Evolutionary conservation across 2,113 vertebrate species (phyloP).

Genomic region (Propithecus coquereli): DNA sequence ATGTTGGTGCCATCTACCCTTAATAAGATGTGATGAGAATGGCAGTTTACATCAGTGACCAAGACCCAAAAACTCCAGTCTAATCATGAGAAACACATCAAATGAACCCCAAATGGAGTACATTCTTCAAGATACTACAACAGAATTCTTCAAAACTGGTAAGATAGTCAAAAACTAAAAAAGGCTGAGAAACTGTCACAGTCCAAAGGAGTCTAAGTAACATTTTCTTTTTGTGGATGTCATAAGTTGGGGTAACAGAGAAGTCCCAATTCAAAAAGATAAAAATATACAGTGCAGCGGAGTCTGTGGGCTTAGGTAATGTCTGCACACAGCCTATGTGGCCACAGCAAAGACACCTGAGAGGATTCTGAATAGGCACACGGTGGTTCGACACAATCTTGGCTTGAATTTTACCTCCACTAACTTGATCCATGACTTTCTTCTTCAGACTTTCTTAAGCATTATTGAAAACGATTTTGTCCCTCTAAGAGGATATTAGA

Average conservation of each 20-base stretch:
- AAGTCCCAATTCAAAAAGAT: background rate
- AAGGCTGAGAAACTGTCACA: background rate
- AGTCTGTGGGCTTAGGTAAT: background rate
- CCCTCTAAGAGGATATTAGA: background rate
- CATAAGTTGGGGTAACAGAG: background rate
- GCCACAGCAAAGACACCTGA: background rate
- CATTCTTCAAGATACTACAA: background rate
- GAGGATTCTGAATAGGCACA: background rate
- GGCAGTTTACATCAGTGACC: background rate
- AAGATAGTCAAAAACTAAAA: background rate
- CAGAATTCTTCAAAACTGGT: background rate
- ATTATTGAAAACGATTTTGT: background rate
- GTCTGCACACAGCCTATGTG: background rate
- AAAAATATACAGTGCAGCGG: background rate
- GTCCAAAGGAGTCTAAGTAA: background rate
- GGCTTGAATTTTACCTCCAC: background rate
- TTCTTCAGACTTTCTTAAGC: background rate
- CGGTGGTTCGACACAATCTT: background rate
- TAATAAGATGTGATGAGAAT: background rate
- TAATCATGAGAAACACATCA: background rate
- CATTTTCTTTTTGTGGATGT: background rate
- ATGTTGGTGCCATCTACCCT: background rate
- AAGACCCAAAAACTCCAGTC: background rate
- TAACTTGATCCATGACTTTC: background rate
- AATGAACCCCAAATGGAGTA: background rate